Evolutionary conservation across 2,888 invertebrate genomes (phyloP), one percentile per base, ranked within the genome.

Genomic region (Drosophila longiperda): DNA sequence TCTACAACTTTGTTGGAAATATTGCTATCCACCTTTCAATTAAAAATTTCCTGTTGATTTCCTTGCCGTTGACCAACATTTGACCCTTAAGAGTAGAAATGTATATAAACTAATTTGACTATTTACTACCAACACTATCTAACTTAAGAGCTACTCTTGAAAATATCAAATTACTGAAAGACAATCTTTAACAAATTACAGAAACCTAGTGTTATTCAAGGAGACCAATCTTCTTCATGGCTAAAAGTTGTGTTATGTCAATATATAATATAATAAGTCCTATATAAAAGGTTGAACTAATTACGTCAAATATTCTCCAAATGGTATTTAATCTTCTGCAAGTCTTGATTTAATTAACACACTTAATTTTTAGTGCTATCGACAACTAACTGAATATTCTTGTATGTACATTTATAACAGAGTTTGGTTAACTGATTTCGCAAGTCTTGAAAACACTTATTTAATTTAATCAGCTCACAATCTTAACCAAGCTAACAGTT

Each of bases 41-140:
- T 1, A 17, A 23, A 23, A 34, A 34, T 23, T 20, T 2, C 20
- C 17, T 20, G n/a, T 17, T 15, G 26, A 29, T 33, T 33, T 20
- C 20, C 20, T 26, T 20, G 36, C 40, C 42, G 60, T 58, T 77
- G 75, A 83, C 86, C 83, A 78, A 40, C 86, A 83, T 54, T 42
- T 83, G 86, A 80, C 83, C 89, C 65, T 70, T 63, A 23, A 0
- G 17, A 9, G 4, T 26, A 1, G 1, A 12, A 54, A 26, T 52
- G 15, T 54, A 26, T 11, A 36, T 54, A 26, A 3, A 26, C 7
- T 36, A 12, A 8, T 23, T 2, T n/a, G 12, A 17, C 26, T 8
- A 20, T 42, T 42, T 20, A 17, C 5, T 36, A 23, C 6, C 7
- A 1, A 17, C 3, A 26, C 23, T 7, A 38, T 55, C 26, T 20